phyloP scores from a whole-genome alignment of 2,797 vertebrate genomes.

The Oryzias sinensis region DNA sequence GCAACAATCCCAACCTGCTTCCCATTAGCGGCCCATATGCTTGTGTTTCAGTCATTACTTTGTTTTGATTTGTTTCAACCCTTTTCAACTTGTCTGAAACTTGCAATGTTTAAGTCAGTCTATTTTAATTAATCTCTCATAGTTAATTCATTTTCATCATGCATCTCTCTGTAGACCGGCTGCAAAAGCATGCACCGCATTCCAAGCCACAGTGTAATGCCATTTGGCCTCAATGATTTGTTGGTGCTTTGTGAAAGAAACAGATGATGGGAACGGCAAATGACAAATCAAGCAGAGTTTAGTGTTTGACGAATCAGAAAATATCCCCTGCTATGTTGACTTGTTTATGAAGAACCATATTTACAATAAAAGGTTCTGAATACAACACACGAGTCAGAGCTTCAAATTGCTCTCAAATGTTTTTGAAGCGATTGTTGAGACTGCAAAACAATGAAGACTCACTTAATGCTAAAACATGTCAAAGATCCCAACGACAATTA shows the following conservation, averaged over 20 bases:
- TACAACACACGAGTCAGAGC: constrained; percentile 12
- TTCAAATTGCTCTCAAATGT: constrained; percentile 5
- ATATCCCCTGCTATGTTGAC: constrained; percentile 17
- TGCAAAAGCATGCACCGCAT: constrained; percentile 32
- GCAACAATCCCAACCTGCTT: constrained; percentile 77
- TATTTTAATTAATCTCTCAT: constrained; percentile 46
- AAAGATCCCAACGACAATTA: background rate
- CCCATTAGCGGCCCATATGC: constrained; percentile 77
- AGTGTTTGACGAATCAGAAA: constrained; percentile 34
- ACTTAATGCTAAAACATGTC: background rate
- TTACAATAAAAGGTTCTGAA: constrained; percentile 12
- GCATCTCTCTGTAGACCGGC: constrained; percentile 30
- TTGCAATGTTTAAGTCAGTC: constrained; percentile 61
- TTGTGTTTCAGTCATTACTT: constrained; percentile 66
- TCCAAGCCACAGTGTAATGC: constrained; percentile 30
- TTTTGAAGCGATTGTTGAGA: constrained; percentile 12
- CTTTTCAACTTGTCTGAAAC: constrained; percentile 57
- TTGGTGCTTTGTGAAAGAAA: constrained; percentile 26
- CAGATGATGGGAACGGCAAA: constrained; percentile 36
- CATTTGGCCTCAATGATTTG: constrained; percentile 37
- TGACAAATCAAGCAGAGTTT: constrained; percentile 39
- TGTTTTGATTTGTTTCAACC: constrained; percentile 73
- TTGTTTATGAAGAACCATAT: constrained; percentile 18
- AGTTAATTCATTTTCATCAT: constrained; percentile 64
- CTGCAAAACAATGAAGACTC: constrained; percentile 17